Conservation (phyloP, 2,888 invertebrate species). For the Cacoxenus indagator region DNA sequence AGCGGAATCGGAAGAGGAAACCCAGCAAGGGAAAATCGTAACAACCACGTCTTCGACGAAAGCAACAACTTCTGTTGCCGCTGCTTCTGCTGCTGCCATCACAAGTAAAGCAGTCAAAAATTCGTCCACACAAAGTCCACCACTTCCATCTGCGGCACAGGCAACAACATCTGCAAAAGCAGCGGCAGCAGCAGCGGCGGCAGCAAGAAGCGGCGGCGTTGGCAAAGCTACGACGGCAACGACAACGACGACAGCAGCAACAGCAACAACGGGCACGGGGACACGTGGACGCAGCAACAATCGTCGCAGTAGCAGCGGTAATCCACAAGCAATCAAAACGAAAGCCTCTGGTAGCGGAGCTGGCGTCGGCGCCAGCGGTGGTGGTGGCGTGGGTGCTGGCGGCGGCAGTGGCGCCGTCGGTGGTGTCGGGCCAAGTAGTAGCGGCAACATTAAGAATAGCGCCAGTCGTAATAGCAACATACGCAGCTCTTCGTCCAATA, state of each 20-base stretch:
- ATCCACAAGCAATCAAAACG: conserved; percentile 60
- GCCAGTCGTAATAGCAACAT: conserved; percentile 70
- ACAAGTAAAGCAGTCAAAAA: conserved; percentile 25
- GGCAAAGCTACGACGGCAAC: conserved; percentile 29
- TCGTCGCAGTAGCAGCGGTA: conserved; percentile 63
- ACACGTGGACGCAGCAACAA: conserved; percentile 52
- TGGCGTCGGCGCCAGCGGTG: conserved; percentile 59
- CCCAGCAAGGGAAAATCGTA: conserved; percentile 38
- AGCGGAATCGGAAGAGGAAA: conserved; percentile 19
- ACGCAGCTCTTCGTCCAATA: conserved; percentile 71
- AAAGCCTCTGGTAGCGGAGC: conserved; percentile 62
- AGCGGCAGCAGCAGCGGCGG: conserved; percentile 31
- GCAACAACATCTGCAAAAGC: conserved; percentile 29
- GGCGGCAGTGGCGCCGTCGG: conserved; percentile 42
- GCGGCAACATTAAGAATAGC: conserved; percentile 65
- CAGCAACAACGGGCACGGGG: conserved; percentile 34
- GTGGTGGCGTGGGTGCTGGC: conserved; percentile 28
- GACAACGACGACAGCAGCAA: conserved; percentile 21
- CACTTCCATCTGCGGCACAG: conserved; percentile 35
- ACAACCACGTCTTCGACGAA: conserved; percentile 59
- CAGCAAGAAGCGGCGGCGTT: conserved; percentile 26
- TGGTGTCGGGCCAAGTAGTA: conserved; percentile 27
- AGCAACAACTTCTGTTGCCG: conserved; percentile 59
- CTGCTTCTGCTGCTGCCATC: conserved; percentile 50
- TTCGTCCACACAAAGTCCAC: conserved; percentile 47